phyloP scores from a whole-genome alignment of 2,888 invertebrate genomes.

The Chalcis sispes region DNA sequence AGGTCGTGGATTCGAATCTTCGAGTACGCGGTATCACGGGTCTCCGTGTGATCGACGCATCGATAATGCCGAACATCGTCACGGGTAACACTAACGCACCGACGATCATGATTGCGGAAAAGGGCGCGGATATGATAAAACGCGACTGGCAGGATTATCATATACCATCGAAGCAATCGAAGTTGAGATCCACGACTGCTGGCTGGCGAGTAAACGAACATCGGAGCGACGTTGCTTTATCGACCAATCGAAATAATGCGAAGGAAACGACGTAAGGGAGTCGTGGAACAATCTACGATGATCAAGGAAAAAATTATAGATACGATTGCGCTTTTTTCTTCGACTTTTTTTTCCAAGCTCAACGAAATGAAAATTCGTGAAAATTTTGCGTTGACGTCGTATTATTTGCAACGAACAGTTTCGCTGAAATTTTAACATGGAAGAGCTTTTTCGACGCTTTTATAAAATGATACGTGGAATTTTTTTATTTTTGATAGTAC shows the following conservation, averaged over 20 bases:
- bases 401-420: no score
- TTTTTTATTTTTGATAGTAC: no score
- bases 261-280: not conserved
- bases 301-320: no score
- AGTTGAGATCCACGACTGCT: not conserved
- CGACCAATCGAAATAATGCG: not conserved
- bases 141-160: conserved; percentile 79
- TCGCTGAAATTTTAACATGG: no score
- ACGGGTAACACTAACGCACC: conserved; percentile 91
- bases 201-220: conserved; percentile 2
- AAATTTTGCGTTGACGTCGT: no score
- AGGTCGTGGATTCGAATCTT: conserved; percentile 85
- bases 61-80: conserved; percentile 88
- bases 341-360: no score
- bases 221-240: not conserved
- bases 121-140: conserved; percentile 89
- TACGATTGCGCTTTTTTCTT: no score
- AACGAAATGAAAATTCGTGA: no score
- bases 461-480: no score
- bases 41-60: conserved; percentile 88
- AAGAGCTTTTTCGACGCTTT: no score
- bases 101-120: conserved; percentile 90
- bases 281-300: no score
- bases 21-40: conserved; percentile 82
- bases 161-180: not conserved